phyloP scores from a whole-genome alignment of 2,888 invertebrate species.

The Exephanes ischioxanthus region DNA sequence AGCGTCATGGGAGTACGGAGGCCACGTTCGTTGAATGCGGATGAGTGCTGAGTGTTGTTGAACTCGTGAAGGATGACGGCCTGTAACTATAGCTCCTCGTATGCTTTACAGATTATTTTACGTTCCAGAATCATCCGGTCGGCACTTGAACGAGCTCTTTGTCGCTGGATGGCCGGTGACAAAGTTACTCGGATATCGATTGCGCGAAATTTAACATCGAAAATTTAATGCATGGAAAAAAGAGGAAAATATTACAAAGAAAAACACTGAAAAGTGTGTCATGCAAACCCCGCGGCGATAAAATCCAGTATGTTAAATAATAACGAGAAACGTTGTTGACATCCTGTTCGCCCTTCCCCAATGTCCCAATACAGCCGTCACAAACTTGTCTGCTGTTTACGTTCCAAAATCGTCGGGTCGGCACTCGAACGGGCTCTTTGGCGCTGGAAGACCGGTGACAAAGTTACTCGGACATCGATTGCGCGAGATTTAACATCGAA shows the following conservation, averaged over 20 bases:
- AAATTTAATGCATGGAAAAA: neutral
- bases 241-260: neutral
- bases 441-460: neutral
- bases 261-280: neutral
- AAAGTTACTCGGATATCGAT: neutral
- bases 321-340: neutral
- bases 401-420: neutral
- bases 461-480: neutral
- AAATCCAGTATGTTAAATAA: too few species aligned
- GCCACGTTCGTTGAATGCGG: constrained; percentile 55
- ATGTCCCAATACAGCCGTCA: neutral
- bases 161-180: neutral
- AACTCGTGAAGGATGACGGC: constrained; percentile 56
- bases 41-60: constrained; percentile 58
- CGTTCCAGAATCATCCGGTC: neutral
- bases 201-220: neutral
- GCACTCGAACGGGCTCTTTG: neutral
- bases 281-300: neutral
- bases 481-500: neutral
- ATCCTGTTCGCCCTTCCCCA: constrained; percentile 13
- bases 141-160: neutral
- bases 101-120: constrained; percentile 13
- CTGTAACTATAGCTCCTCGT: neutral
- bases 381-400: neutral
- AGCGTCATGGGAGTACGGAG: constrained; percentile 45